These are phyloP conservation scores for Diprion similis DNA, from an alignment of 1,140 invertebrate genomes.

Conservation along the genomic window DNA sequence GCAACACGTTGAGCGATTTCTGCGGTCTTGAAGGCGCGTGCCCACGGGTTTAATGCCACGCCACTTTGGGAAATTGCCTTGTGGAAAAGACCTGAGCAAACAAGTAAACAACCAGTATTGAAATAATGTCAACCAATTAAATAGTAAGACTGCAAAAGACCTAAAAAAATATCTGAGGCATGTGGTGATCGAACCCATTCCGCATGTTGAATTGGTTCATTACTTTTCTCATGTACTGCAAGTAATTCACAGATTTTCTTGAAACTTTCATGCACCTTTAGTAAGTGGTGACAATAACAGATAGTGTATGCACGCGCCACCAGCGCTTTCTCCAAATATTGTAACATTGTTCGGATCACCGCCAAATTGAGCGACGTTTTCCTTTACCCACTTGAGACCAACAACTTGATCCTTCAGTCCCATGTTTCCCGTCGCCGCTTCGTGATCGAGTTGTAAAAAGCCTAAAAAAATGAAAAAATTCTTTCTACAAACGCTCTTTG, in stretches of 20 bases:
- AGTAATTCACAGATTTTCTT: no score
- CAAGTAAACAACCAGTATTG: background rate
- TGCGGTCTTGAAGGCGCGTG: conserved; percentile 60
- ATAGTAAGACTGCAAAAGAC: background rate
- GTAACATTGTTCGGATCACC: conserved; percentile 69
- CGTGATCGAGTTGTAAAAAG: conserved; percentile 34
- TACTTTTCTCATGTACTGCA: no score
- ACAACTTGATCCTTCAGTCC: conserved; percentile 63
- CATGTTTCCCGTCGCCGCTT: conserved; percentile 55
- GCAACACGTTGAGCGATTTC: conserved; percentile 52
- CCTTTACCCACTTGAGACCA: conserved; percentile 66
- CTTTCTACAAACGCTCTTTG: background rate
- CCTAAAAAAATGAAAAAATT: conserved; percentile 20
- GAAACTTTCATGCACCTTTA: conserved; percentile 26
- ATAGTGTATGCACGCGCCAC: conserved; percentile 53
- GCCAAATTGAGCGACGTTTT: conserved; percentile 68
- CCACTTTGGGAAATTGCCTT: conserved; percentile 78
- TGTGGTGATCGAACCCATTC: no score
- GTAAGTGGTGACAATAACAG: conserved; percentile 32
- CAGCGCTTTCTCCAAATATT: conserved; percentile 69
- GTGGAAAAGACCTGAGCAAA: conserved; percentile 69
- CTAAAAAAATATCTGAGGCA: no score
- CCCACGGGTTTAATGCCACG: conserved; percentile 76
- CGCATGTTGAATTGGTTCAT: no score
- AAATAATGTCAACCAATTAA: conserved; percentile 16